Evolutionary conservation across 2,113 vertebrate species (phyloP).

Genomic region (Melanerpes aurifrons): DNA sequence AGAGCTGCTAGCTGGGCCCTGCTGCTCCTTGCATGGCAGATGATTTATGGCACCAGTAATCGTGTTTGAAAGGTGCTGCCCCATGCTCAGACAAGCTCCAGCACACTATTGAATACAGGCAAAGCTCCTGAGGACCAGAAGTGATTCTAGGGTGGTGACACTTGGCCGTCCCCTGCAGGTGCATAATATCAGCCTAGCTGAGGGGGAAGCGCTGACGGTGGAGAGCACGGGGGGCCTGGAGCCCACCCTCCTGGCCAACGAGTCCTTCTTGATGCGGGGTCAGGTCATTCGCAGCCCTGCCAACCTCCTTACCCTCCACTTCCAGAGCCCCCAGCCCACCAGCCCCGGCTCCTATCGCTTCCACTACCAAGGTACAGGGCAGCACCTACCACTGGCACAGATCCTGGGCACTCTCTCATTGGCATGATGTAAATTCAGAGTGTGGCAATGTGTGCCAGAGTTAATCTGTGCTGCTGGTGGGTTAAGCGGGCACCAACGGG

Average conservation of each 20-base stretch:
- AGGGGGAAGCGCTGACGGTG: constrained; percentile 86
- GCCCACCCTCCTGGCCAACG: constrained; percentile 89
- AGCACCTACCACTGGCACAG: rapidly evolving
- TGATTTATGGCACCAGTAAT: not conserved
- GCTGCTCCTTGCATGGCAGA: rapidly evolving
- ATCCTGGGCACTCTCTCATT: not conserved
- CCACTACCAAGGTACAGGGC: constrained; percentile 86
- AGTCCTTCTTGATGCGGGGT: constrained; percentile 90
- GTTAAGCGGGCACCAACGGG: constrained; percentile 32
- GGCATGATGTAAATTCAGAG: not conserved
- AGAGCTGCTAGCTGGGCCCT: rapidly evolving
- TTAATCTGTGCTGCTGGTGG: not conserved
- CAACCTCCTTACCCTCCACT: constrained; percentile 87
- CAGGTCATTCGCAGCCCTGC: constrained; percentile 92
- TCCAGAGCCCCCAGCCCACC: constrained; percentile 81
- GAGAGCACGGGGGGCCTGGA: constrained; percentile 84
- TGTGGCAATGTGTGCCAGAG: not conserved
- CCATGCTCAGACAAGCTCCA: not conserved
- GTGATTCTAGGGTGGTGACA: not conserved
- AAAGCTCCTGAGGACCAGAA: not conserved
- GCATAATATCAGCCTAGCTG: constrained; percentile 88
- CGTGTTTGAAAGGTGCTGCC: not conserved
- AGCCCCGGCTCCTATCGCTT: constrained; percentile 84
- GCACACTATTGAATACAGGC: rapidly evolving
- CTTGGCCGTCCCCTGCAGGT: constrained; percentile 74